Evolutionary conservation across 2,113 vertebrate species (phyloP).

Genomic region (Gasterosteus aculeatus): DNA sequence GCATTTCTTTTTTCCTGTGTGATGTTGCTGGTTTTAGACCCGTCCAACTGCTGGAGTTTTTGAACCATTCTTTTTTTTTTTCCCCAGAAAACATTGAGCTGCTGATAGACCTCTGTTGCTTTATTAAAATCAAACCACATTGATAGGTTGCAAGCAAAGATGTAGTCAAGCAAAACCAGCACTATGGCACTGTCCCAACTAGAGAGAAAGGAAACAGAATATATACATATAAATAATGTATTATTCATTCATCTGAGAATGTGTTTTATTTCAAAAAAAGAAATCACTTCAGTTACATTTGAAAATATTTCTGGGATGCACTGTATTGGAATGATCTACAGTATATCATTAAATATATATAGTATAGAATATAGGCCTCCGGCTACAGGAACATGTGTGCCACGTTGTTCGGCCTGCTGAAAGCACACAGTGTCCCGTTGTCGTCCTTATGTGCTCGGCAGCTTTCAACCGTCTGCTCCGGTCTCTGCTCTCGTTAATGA

Average conservation of each 20-base stretch:
- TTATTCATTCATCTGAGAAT: neutral
- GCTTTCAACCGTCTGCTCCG: neutral
- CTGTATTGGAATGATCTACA: neutral
- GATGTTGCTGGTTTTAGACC: conserved; percentile 16
- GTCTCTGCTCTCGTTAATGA: conserved; percentile 47
- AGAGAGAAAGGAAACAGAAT: neutral
- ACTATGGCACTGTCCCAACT: neutral
- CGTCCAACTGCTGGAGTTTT: conserved; percentile 19
- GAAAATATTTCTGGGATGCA: neutral
- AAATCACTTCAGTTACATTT: neutral
- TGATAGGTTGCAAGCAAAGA: conserved; percentile 1
- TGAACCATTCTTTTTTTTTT: conserved; percentile 1
- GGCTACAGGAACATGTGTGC: neutral
- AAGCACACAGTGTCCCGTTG: conserved; percentile 31
- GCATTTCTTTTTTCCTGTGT: neutral
- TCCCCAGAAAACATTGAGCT: conserved; percentile 1
- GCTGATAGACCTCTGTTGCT: conserved; percentile 10
- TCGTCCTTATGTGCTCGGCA: conserved; percentile 18
- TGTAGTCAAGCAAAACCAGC: neutral
- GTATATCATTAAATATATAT: too few species aligned
- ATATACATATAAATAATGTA: neutral
- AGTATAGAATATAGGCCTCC: neutral
- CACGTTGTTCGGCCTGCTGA: conserved; percentile 25
- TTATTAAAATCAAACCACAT: conserved; percentile 5
- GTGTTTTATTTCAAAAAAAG: neutral